Evolutionary conservation across 2,113 vertebrate species (phyloP), one percentile per base, ranked within the genome.

Genomic region (Elephas maximus): DNA sequence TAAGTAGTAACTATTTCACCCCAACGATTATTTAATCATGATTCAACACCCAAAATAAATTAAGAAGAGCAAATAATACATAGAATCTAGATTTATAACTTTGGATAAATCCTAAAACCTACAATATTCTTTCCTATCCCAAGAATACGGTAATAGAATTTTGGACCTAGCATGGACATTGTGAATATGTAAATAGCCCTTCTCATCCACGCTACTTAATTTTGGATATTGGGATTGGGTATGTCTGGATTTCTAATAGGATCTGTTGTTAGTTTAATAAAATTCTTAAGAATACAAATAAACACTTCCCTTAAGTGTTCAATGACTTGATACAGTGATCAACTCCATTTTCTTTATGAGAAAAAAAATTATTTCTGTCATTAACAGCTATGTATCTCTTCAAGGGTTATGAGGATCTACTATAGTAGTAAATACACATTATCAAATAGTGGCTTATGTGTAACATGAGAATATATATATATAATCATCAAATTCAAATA

Each of bases 241-340:
- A 79, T 93, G 21, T 88, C 63, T 96, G 33, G 17, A 10, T 71
- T 51, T 88, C 24, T 87, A 91, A 85, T 81, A 96, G 14, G 0
- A 2, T 48, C 60, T 93, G n/a, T 76, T 10, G 33, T 69, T 93
- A 79, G 85, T 91, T 84, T 90, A 93, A 91, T 91, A 65, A 90
- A 86, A 91, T 69, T 89, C 0, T 14, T 20, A 15, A 78, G 20
- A 92, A 53, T 85, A 53, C 83, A 63, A 93, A 71, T 65, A 79
- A 84, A 37, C 6, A 11, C 95, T 67, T 81, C 10, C 4, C 20
- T 69, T 79, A 86, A 73, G 44, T 89, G 48, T 30, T 88, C n/a
- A 76, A 11, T 76, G 33, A 1, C 33, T 37, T 95, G 1, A 76
- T 74, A 83, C 0, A 77, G 8, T n/a, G 89, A 45, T 65, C 41